Base-by-base conservation (phyloP, 1,140 invertebrate genomes). In the Drosophila elegans region DNA sequence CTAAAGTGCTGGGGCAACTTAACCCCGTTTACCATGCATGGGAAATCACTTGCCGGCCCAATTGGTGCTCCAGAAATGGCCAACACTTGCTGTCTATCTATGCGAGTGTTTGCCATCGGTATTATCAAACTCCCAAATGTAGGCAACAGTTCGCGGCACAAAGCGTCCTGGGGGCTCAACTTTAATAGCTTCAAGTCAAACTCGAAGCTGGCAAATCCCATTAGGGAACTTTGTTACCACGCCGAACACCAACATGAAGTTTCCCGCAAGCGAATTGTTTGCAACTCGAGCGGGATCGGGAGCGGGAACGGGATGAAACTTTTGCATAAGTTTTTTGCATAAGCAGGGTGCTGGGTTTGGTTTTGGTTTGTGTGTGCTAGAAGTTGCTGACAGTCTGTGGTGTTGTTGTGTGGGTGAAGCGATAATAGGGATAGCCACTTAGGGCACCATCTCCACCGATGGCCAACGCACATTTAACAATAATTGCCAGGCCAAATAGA, bases 401-500 rank as follows among this genome's bases (percentile, higher is more conserved):
- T 11, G 39, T 5, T 16, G 38, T 11, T 25, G n/a, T 13, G 32
- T 9, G 25, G 11, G 16, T 46, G 16, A n/a, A 48, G 49, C 49
- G 46, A 39, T 34, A 62, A 49, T 32, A 45, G 73, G 45, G 44
- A 57, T 59, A 39, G 84, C 60, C 76, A 88, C 80, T 88, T 80
- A 75, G 41, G 63, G 45, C 62, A 61, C 54, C 75, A 66, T 57
- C 75, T 55, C 52, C 45, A 41, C 32, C 45, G 41, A 42, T 45
- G 36, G 51, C 41, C 46, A 54, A 78, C 68, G 68, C 46, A 74
- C 63, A 80, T 80, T 78, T 80, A 76, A 75, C 67, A 88, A 84
- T 77, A 84, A 84, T 89, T 90, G 79, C 77, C 77, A 56, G 73
- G 51, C 53, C 64, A 78, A 78, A 78, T 78, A 78, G 64, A 60